A percentile compares a stretch with the other conserved stretches of the same genome.
Conservation (phyloP, 1,140 invertebrate species). For the Choristoneura fumiferana region DNA sequence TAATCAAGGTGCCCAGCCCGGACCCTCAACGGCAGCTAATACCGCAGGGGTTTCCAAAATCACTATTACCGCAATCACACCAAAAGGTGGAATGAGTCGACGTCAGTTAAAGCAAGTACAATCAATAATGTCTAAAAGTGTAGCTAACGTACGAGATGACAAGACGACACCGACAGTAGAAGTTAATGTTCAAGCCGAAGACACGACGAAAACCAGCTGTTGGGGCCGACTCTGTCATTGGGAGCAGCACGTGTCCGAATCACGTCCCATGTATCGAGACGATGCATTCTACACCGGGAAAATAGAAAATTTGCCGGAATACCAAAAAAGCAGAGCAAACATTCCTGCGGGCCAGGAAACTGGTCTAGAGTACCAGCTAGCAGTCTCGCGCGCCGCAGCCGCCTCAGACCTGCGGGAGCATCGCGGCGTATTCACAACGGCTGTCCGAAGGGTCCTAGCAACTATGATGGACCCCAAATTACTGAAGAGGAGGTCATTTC, state of each 20-base stretch:
- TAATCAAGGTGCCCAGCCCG: constrained; percentile 36
- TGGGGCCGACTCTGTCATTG: constrained; percentile 54
- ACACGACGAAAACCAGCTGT: constrained; percentile 43
- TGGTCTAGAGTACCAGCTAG: constrained; percentile 69
- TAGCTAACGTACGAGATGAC: constrained; percentile 47
- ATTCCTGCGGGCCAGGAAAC: constrained; percentile 46
- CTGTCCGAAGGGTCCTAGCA: constrained; percentile 61
- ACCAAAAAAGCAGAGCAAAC: constrained; percentile 80
- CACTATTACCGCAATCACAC: constrained; percentile 48
- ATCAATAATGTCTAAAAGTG: constrained; percentile 53
- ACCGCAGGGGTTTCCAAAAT: constrained; percentile 38
- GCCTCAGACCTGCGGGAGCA: constrained; percentile 57
- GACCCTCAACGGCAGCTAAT: constrained; percentile 43
- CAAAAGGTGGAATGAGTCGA: constrained; percentile 53
- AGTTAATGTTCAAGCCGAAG: constrained; percentile 38
- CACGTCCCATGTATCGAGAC: constrained; percentile 88
- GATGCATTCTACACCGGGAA: constrained; percentile 92
- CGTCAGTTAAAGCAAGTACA: constrained; percentile 65
- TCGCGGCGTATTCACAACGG: constrained; percentile 62
- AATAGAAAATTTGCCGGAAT: constrained; percentile 86
- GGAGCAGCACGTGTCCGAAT: constrained; percentile 64
- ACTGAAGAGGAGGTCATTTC: constrained; percentile 53
- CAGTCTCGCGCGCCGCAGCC: constrained; percentile 62
- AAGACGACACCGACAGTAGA: constrained; percentile 43
- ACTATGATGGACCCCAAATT: constrained; percentile 69